phyloP scores from a whole-genome alignment of 2,888 invertebrate genomes.

The Vannuccia rotundouncinata region DNA sequence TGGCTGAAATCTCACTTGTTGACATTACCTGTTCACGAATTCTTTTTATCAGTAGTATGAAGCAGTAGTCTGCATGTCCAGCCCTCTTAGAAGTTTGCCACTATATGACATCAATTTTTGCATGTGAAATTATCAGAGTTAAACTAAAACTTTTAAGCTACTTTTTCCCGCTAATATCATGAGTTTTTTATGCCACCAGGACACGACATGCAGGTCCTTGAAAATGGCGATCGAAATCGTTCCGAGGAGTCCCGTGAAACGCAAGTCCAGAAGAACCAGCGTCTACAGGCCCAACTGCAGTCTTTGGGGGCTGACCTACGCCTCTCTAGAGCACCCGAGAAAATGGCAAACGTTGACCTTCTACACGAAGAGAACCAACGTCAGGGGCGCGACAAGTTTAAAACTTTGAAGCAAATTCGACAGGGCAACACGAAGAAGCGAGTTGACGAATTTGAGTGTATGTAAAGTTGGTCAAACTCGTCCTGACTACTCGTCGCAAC shows the following conservation, averaged over 20 bases:
- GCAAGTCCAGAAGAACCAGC: slow-evolving; percentile 3
- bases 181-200: no score
- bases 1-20: no score
- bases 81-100: no score
- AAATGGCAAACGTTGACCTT: slow-evolving; percentile 22
- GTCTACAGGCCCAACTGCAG: slow-evolving; percentile 36
- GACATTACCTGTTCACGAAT: no score
- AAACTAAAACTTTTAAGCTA: no score
- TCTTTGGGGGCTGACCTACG: slow-evolving; percentile 11
- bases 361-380: slow-evolving; percentile 50
- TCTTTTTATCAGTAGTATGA: no score
- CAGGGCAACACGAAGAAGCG: slow-evolving; percentile 99
- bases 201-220: slow-evolving; percentile 25
- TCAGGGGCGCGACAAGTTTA: slow-evolving; percentile 98
- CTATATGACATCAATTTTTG: no score
- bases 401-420: slow-evolving; percentile 96
- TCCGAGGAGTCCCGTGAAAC: slow-evolving; percentile 33
- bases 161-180: no score
- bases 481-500: no score
- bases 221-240: slow-evolving; percentile 28
- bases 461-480: no score
- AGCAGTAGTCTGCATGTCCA: no score
- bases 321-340: neutral
- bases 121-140: no score
- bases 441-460: slow-evolving; percentile 98